These are phyloP conservation scores for Indicator indicator DNA, from an alignment of 2,113 vertebrate genomes.

Conservation along the genomic window DNA sequence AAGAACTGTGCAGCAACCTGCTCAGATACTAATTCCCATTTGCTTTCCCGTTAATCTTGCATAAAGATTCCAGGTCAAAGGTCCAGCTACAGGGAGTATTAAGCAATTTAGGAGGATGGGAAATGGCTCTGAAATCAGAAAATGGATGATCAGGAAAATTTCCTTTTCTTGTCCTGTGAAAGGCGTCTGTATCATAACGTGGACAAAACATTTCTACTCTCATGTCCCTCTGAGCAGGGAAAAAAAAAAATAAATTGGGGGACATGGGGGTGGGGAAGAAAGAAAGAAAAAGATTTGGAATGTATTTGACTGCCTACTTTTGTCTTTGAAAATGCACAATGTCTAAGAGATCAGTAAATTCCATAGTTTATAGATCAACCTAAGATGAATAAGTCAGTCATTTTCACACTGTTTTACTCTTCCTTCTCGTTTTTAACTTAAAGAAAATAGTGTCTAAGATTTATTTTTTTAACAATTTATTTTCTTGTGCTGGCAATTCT, in stretches of 20 bases:
- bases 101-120: conserved; percentile 61
- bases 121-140: conserved; percentile 45
- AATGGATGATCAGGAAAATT: conserved; percentile 6
- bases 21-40: conserved; percentile 70
- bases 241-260: neutral
- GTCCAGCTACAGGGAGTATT: conserved; percentile 54
- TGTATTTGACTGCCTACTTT: neutral
- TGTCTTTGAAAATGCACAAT: neutral
- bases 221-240: neutral
- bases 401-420: conserved; percentile 4
- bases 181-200: neutral
- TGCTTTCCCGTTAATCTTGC: conserved; percentile 69
- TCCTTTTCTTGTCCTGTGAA: neutral
- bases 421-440: conserved; percentile 31
- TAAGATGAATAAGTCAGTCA: conserved; percentile 43
- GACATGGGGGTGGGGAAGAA: too few species aligned
- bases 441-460: neutral
- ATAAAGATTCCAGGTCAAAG: conserved; percentile 72
- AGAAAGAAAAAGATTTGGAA: neutral
- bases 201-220: neutral
- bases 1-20: conserved; percentile 43
- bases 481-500: conserved; percentile 12
- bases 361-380: conserved; percentile 15
- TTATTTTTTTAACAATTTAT: neutral
- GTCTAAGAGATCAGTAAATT: conserved; percentile 22